A percentile compares a stretch with the other conserved stretches of the same genome.
These are phyloP conservation scores for Thaumetopoea pityocampa DNA, from an alignment of 1,140 invertebrate species.

Conservation along the genomic window DNA sequence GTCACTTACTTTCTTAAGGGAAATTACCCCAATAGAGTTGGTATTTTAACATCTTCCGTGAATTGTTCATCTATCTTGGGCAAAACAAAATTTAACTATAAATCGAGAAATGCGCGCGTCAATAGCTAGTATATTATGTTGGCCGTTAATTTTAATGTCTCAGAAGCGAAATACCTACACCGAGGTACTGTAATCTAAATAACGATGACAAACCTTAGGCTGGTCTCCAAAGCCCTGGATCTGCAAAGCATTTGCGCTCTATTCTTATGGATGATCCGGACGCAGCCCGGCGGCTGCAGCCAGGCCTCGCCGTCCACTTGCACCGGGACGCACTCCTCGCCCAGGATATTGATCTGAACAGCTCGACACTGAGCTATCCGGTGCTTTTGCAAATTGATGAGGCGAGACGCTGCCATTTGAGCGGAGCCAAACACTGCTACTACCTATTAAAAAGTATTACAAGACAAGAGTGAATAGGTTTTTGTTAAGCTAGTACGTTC, in stretches of 20 bases:
- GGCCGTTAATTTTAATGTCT: too few relatives aligned
- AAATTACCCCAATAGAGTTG: too few relatives aligned
- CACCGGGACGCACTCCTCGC: constrained; percentile 90
- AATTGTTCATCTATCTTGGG: too few relatives aligned
- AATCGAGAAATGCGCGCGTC: too few relatives aligned
- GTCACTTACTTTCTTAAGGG: too few relatives aligned
- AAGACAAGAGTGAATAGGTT: too few relatives aligned
- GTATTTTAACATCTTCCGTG: too few relatives aligned
- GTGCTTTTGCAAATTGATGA: constrained; percentile 97
- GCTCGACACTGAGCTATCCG: constrained; percentile 97
- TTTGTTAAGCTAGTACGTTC: too few relatives aligned
- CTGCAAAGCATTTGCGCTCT: constrained; percentile 96
- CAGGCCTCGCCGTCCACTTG: constrained; percentile 99
- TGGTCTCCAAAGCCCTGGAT: constrained; percentile 92
- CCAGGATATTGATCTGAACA: constrained; percentile 96
- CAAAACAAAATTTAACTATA: too few relatives aligned
- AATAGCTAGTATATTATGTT: too few relatives aligned
- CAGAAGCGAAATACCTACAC: too few relatives aligned
- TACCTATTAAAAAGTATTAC: constrained; percentile 86
- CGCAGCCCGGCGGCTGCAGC: constrained; percentile 97
- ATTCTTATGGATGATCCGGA: constrained; percentile 97
- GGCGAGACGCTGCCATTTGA: constrained; percentile 96
- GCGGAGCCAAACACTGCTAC: constrained; percentile 97
- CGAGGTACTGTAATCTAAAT: too few relatives aligned
- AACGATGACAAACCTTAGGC: constrained; percentile 78